phyloP scores from a whole-genome alignment of 2,113 vertebrate species.

The Labrus mixtus region DNA sequence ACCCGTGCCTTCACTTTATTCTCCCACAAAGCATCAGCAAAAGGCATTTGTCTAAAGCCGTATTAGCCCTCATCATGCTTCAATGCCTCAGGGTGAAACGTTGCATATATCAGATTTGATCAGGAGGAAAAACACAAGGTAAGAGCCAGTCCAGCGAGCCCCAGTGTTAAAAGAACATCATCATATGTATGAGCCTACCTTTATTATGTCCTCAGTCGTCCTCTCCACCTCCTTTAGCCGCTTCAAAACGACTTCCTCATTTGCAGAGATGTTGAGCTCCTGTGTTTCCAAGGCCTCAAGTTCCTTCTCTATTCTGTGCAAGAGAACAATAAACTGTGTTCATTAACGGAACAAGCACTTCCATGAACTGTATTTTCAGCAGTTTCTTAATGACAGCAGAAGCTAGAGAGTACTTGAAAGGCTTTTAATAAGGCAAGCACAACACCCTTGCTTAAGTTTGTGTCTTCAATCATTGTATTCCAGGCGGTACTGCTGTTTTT shows the following conservation, averaged over 20 bases:
- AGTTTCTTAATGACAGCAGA: not conserved
- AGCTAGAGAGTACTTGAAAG: not conserved
- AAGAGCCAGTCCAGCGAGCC: not conserved
- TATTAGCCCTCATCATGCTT: not conserved
- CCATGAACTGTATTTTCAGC: not conserved
- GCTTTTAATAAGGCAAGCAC: not conserved
- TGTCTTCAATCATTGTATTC: not conserved
- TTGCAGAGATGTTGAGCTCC: slow-evolving; percentile 90
- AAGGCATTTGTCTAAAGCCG: not conserved
- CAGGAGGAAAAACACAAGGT: not conserved
- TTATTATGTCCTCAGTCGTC: slow-evolving; percentile 94
- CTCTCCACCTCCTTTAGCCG: slow-evolving; percentile 92
- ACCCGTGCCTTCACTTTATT: too few relatives aligned
- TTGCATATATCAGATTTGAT: not conserved
- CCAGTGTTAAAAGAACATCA: not conserved
- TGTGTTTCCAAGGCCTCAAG: slow-evolving; percentile 89
- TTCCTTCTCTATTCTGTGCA: slow-evolving; percentile 90
- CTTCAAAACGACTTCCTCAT: slow-evolving; percentile 90
- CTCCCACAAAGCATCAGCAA: not conserved
- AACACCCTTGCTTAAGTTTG: not conserved
- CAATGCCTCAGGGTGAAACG: not conserved
- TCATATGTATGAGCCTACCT: slow-evolving; percentile 80
- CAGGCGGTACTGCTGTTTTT: not conserved
- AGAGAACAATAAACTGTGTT: not conserved
- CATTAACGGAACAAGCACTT: not conserved